Percentiles rank a stretch among this genome's conserved stretches.
Conservation (phyloP, 1,140 invertebrate genomes). For the Zaprionus lachaisei region DNA sequence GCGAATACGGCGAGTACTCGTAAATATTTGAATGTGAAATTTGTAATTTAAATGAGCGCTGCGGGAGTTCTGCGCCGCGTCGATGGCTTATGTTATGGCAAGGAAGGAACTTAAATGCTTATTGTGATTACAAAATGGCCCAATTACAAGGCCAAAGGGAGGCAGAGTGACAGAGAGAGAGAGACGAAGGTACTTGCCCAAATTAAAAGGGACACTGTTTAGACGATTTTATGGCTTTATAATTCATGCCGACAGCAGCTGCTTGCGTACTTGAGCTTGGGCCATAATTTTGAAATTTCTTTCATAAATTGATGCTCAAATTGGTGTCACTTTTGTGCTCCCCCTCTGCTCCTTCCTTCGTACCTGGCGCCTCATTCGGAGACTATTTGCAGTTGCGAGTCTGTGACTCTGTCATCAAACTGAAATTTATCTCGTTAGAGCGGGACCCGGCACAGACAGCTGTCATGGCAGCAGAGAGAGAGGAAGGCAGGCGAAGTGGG, state of each 20-base stretch:
- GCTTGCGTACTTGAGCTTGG: slow-evolving; percentile 16
- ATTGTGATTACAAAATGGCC: slow-evolving; percentile 38
- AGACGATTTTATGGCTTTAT: slow-evolving; percentile 61
- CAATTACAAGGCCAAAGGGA: slow-evolving; percentile 7
- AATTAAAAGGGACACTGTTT: slow-evolving; percentile 36
- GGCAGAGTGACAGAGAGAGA: not conserved
- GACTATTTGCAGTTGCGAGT: slow-evolving; percentile 65
- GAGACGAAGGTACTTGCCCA: not conserved
- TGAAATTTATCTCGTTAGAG: slow-evolving; percentile 80
- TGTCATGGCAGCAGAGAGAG: slow-evolving; percentile 55
- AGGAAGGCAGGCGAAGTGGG: not conserved
- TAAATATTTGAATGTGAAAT: slow-evolving; percentile 46
- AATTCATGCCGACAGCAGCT: slow-evolving; percentile 51
- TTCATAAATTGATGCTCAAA: slow-evolving; percentile 56
- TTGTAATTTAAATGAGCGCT: slow-evolving; percentile 67
- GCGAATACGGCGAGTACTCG: slow-evolving; percentile 13
- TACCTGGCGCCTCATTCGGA: slow-evolving; percentile 71
- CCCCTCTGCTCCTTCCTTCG: slow-evolving; percentile 16
- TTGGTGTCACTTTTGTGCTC: slow-evolving; percentile 48
- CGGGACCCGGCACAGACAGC: slow-evolving; percentile 52
- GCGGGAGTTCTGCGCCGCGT: not conserved
- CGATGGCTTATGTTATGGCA: slow-evolving; percentile 25
- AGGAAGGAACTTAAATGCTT: slow-evolving; percentile 38
- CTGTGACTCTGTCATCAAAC: slow-evolving; percentile 62
- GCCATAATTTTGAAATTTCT: slow-evolving; percentile 58